Conservation (phyloP, 2,797 vertebrate species). For the Micropoecilia bifurca region DNA sequence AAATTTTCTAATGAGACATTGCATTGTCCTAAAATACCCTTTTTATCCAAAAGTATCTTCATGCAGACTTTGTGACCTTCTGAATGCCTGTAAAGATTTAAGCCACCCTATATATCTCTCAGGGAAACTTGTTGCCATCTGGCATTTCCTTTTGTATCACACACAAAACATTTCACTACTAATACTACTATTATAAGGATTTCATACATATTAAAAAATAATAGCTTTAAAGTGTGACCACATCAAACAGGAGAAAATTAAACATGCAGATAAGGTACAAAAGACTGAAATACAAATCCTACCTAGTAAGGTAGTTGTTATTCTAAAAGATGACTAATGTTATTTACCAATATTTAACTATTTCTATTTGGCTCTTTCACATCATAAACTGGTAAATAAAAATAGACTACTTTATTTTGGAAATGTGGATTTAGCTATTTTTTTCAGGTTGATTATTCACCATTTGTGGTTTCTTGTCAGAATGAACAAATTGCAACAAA, state of each 20-base stretch:
- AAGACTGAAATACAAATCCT: neutral
- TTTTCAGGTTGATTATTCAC: neutral
- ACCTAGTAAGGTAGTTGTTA: neutral
- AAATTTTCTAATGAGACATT: neutral
- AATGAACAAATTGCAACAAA: slow-evolving; percentile 53
- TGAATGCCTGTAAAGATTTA: neutral
- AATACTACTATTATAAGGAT: neutral
- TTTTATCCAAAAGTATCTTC: neutral
- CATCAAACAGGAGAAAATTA: neutral
- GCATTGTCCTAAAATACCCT: neutral
- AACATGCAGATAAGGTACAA: neutral
- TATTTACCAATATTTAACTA: neutral
- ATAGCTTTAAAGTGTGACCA: neutral
- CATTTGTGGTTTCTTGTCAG: slow-evolving; percentile 16
- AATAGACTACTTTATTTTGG: neutral
- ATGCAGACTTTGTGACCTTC: neutral
- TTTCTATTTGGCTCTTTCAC: neutral
- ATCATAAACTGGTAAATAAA: neutral
- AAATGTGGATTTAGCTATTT: neutral
- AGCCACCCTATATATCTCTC: neutral
- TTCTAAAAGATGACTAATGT: neutral
- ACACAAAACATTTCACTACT: neutral
- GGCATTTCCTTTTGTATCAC: neutral
- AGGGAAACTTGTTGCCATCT: neutral
- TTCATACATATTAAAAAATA: neutral